Evolutionary conservation across 2,888 invertebrate species (phyloP).

Genomic region (Allygus modestus): DNA sequence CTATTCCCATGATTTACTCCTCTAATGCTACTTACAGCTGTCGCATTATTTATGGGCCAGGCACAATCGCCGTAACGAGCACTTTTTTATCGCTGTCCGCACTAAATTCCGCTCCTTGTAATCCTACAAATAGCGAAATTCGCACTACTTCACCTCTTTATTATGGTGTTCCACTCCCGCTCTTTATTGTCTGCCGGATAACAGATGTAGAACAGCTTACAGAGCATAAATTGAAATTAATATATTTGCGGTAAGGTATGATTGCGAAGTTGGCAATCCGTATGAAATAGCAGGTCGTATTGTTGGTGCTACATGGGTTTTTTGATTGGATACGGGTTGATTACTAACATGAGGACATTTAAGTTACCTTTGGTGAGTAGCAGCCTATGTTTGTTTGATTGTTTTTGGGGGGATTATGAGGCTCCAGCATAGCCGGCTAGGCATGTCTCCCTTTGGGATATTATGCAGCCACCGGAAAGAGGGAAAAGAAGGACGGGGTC

Average conservation of each 20-base stretch:
- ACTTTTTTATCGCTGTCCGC: conserved; percentile 35
- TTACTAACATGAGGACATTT: too few species aligned
- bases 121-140: conserved; percentile 36
- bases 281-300: too few species aligned
- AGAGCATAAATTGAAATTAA: conserved; percentile 26
- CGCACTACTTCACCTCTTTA: conserved; percentile 23
- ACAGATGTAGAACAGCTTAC: conserved; percentile 20
- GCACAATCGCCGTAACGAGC: conserved; percentile 48
- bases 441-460: too few species aligned
- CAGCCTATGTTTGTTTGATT: too few species aligned
- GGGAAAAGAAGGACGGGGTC: too few species aligned
- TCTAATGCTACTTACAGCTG: conserved; percentile 26
- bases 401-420: too few species aligned
- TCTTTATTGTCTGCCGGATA: neutral
- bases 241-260: neutral
- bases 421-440: too few species aligned
- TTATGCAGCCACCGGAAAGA: too few species aligned
- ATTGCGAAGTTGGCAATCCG: neutral
- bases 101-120: conserved; percentile 39
- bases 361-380: too few species aligned
- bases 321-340: too few species aligned
- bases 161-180: neutral
- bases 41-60: conserved; percentile 42
- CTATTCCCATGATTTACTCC: conserved; percentile 37
- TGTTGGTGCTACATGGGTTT: too few species aligned